Conservation (phyloP, 2,113 vertebrate genomes). For the Serilophus lunatus region DNA sequence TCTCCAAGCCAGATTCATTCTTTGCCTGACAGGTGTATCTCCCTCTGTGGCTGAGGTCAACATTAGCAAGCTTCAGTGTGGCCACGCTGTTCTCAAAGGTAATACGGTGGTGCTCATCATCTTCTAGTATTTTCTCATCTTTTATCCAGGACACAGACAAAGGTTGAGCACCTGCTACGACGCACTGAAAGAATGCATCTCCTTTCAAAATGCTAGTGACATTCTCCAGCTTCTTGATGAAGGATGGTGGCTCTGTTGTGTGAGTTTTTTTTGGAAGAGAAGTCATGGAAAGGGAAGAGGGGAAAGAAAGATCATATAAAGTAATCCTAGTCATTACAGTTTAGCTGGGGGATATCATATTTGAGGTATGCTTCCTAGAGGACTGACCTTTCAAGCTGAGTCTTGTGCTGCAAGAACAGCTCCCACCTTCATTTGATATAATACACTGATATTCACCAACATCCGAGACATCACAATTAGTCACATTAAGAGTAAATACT, state of each 20-base stretch:
- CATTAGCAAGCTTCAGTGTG: conserved; percentile 78
- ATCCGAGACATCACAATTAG: conserved; percentile 86
- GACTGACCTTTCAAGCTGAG: conserved; percentile 93
- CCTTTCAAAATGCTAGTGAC: conserved; percentile 83
- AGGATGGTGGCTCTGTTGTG: conserved; percentile 86
- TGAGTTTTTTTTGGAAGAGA: conserved; percentile 8
- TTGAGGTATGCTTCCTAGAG: not conserved
- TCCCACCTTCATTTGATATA: conserved; percentile 89
- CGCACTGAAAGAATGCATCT: conserved; percentile 82
- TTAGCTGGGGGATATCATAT: not conserved
- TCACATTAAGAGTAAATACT: conserved; percentile 82
- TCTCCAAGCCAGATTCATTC: conserved; percentile 90
- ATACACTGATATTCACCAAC: conserved; percentile 93
- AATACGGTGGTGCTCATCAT: conserved; percentile 83
- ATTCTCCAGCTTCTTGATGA: conserved; percentile 87
- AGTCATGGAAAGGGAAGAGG: conserved; percentile 7
- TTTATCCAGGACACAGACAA: conserved; percentile 92
- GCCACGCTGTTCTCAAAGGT: conserved; percentile 84
- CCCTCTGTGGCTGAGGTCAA: conserved; percentile 83
- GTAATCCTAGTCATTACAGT: not conserved
- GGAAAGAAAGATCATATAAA: conserved; percentile 38
- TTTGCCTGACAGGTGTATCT: conserved; percentile 93
- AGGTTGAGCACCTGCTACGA: conserved; percentile 82
- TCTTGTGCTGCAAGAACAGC: conserved; percentile 84
- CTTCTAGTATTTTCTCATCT: conserved; percentile 89